Conservation (phyloP, 1,140 invertebrate species). For the Solen grandis region DNA sequence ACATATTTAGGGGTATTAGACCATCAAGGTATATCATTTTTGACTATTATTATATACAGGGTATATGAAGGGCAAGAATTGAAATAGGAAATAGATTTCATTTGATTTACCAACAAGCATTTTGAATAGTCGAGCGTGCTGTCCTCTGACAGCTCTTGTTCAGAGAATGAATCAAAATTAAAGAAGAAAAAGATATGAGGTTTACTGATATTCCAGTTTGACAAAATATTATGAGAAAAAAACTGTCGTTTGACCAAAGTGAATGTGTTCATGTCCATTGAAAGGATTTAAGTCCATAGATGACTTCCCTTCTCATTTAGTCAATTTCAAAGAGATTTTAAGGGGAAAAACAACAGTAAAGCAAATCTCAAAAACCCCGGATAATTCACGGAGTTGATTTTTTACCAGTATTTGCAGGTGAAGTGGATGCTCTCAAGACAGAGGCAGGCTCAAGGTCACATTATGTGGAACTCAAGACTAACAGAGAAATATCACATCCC, state of each 20-base stretch:
- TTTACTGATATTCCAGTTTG: too few species aligned
- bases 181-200: too few species aligned
- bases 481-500: slow-evolving; percentile 81
- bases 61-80: too few species aligned
- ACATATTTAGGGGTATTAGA: too few species aligned
- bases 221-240: background rate
- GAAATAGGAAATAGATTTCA: too few species aligned
- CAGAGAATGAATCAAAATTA: too few species aligned
- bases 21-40: too few species aligned
- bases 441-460: slow-evolving; percentile 42
- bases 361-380: background rate
- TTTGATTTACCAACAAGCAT: too few species aligned
- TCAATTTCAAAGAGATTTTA: background rate
- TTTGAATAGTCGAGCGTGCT: too few species aligned
- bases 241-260: background rate
- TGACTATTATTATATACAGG: too few species aligned
- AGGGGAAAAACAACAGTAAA: background rate
- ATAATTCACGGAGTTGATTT: background rate
- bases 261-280: background rate
- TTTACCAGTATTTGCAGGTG: slow-evolving; percentile 78
- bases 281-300: background rate
- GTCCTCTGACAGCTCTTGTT: too few species aligned
- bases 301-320: background rate
- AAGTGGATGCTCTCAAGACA: slow-evolving; percentile 74
- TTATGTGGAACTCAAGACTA: slow-evolving; percentile 86